Evolutionary conservation across 92 coral and sea anemone species (phyloP).

Genomic region (Porites evermanni): DNA sequence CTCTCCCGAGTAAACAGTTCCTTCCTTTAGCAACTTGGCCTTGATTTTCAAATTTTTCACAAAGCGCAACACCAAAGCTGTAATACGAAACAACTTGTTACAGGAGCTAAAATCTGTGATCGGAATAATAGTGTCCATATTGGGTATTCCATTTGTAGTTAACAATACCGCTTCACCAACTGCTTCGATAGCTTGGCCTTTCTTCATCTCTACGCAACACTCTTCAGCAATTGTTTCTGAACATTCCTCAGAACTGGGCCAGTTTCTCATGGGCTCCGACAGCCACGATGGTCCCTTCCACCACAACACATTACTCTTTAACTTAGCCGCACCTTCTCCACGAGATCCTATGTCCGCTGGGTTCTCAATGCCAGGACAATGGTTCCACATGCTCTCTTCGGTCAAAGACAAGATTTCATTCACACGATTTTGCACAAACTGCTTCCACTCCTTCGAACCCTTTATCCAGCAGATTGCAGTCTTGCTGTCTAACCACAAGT

Average conservation of each 20-base stretch:
- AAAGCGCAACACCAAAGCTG: conserved; percentile 53
- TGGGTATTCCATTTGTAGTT: neutral
- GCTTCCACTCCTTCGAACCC: conserved; percentile 29
- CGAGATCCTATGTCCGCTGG: conserved; percentile 22
- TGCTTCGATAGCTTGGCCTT: neutral
- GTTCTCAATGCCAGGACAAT: conserved; percentile 14
- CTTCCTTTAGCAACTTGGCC: conserved; percentile 2
- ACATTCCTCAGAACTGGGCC: conserved; percentile 13
- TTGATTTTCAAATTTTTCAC: conserved; percentile 36
- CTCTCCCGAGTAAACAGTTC: neutral
- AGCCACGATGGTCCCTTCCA: conserved; percentile 17
- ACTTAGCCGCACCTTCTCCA: neutral
- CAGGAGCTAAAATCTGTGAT: conserved; percentile 38
- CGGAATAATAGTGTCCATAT: conserved; percentile 15
- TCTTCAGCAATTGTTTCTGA: neutral
- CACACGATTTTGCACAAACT: conserved; percentile 19
- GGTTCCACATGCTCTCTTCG: conserved; percentile 13
- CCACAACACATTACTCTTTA: conserved; percentile 5
- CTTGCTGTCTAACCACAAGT: too few relatives aligned
- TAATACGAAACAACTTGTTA: conserved; percentile 48
- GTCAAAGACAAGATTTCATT: conserved; percentile 20
- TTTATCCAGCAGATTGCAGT: neutral
- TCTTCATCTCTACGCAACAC: neutral
- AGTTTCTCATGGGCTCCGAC: neutral
- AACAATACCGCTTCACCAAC: neutral